Evolutionary conservation across 2,888 invertebrate species (phyloP), one percentile per base, ranked within the genome.

Genomic region (Smittia sp.): DNA sequence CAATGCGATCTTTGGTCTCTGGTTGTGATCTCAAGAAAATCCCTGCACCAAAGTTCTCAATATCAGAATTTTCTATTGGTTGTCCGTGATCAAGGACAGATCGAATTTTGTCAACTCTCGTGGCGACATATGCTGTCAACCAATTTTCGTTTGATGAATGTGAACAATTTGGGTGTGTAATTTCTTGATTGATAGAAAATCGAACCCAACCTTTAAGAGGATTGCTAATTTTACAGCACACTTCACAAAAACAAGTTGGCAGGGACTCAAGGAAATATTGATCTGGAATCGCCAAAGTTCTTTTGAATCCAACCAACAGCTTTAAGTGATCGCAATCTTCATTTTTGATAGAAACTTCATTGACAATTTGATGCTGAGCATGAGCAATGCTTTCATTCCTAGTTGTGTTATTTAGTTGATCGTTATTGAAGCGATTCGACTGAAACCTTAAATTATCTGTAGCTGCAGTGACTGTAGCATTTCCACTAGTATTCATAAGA

Each of bases 21-120:
- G 72, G 72, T 52, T 73, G 73, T 13, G 73, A 52, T 66, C 73
- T 72, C 24, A 72, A 39, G 39, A 72, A 62, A 9, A 72, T 62
- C 38, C 72, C 72, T 22, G 22, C 25, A 13, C 38, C 24, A 22
- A 39, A 24, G n/a, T 70, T 52, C 24, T 65, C 73, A 66, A 63
- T 65, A 25, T 69, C 69, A 6, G 52, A 73, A 38, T 81, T 78
- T 1, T 83, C 81, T 20, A 82, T 73, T 1, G 82, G 82, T 74
- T 83, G 82, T 0, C 83, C 82, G 15, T 81, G 80, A 77, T 83
- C 83, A 27, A 83, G 77, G 41, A 82, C 82, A 1, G 82, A 81
- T 1, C 83, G 79, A 67, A 83, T 83, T 76, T 83, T 82, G 75
- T 83, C 83, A 22, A 82, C 82, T 1, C 82, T 77, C 3, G 82